Evolutionary conservation across 2,888 invertebrate species (phyloP).

Genomic region (Tipula vernalis): DNA sequence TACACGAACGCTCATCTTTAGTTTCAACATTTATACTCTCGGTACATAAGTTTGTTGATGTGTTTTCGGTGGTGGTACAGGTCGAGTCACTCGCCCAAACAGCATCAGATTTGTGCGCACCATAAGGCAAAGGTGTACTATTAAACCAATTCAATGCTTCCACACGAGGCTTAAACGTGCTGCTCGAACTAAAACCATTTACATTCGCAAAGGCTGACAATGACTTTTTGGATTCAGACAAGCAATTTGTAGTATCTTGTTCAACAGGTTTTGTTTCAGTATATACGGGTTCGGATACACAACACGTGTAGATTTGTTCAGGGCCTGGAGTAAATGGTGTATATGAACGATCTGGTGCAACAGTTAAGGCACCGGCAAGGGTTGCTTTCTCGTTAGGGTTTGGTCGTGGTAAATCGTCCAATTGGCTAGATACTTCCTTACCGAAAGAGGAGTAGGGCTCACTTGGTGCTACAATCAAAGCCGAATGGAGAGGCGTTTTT

Average conservation of each 20-base stretch:
- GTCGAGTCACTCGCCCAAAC: neutral
- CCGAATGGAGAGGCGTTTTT: slow-evolving; percentile 51
- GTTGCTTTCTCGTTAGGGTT: slow-evolving; percentile 38
- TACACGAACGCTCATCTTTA: slow-evolving; percentile 21
- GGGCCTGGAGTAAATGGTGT: slow-evolving; percentile 38
- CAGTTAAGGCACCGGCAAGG: slow-evolving; percentile 45
- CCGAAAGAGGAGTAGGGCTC: slow-evolving; percentile 46
- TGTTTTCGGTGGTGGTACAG: neutral
- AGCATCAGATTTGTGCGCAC: neutral
- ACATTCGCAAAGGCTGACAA: slow-evolving; percentile 33
- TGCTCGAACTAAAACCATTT: slow-evolving; percentile 19
- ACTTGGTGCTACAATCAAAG: slow-evolving; percentile 54
- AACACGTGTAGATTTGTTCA: too few relatives aligned
- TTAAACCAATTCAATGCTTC: neutral
- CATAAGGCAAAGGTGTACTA: neutral
- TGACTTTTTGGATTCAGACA: slow-evolving; percentile 17
- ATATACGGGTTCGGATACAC: neutral
- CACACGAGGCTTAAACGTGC: slow-evolving; percentile 32
- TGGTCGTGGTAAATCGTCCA: slow-evolving; percentile 30
- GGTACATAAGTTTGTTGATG: neutral
- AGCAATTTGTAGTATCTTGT: neutral
- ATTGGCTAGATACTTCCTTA: slow-evolving; percentile 34
- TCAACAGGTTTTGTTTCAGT: neutral
- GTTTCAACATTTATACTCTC: neutral
- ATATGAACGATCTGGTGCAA: slow-evolving; percentile 49